phyloP scores from a whole-genome alignment of 2,888 invertebrate species.

The Lochmaea crataegi region DNA sequence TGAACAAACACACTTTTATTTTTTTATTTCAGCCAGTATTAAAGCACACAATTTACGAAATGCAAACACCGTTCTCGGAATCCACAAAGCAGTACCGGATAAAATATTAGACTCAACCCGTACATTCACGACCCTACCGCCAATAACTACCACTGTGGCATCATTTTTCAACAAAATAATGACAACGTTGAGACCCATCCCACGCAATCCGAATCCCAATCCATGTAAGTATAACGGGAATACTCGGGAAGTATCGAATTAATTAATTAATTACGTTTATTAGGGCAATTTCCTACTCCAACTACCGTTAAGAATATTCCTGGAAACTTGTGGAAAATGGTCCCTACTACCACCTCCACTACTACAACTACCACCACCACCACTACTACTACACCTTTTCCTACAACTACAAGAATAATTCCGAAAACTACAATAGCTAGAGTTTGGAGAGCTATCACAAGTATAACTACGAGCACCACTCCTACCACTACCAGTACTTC shows the following conservation, averaged over 20 bases:
- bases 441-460: conserved; percentile 63
- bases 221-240: conserved; percentile 16
- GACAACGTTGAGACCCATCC: conserved; percentile 54
- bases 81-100: conserved; percentile 71
- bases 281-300: conserved; percentile 21
- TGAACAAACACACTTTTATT: too few relatives aligned
- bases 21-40: conserved; percentile 68
- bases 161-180: conserved; percentile 23
- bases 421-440: conserved; percentile 58
- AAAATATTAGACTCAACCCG: conserved; percentile 67
- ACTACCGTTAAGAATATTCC: conserved; percentile 21
- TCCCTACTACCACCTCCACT: conserved; percentile 14
- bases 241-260: neutral
- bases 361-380: conserved; percentile 40
- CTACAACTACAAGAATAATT: conserved; percentile 49
- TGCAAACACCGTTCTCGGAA: conserved; percentile 76
- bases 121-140: conserved; percentile 58
- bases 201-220: conserved; percentile 26
- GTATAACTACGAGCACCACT: conserved; percentile 68
- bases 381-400: conserved; percentile 47
- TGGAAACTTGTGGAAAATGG: conserved; percentile 17
- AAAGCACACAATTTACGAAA: conserved; percentile 81
- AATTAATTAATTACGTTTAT: neutral
- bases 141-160: conserved; percentile 46
- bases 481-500: conserved; percentile 58